A percentile compares a stretch with the other conserved stretches of the same genome.
Evolutionary conservation across 2,888 invertebrate genomes (phyloP).

Genomic region (Rhagonycha lutea): DNA sequence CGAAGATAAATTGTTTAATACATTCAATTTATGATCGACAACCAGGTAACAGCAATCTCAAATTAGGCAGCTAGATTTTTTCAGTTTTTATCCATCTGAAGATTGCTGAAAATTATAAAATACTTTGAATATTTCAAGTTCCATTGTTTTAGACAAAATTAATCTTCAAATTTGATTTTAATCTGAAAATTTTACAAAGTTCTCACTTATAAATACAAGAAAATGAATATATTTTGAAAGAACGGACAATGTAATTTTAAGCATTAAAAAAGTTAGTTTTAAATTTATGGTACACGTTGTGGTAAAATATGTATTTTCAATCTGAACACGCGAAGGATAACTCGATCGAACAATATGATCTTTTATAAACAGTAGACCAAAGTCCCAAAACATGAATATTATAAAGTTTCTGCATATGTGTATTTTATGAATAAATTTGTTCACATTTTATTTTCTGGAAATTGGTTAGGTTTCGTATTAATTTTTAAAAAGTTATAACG

Average conservation of each 20-base stretch:
- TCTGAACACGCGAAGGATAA: constrained; percentile 3
- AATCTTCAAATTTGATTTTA: not conserved
- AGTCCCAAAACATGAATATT: constrained; percentile 12
- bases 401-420: constrained; percentile 7
- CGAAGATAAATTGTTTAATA: not conserved
- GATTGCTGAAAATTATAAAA: too few relatives aligned
- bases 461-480: not conserved
- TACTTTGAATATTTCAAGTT: too few relatives aligned
- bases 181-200: too few relatives aligned
- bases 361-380: constrained; percentile 11
- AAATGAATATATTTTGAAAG: not conserved
- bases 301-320: constrained; percentile 15
- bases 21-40: not conserved
- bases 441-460: not conserved
- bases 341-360: constrained; percentile 9
- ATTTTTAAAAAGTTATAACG: not conserved
- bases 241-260: not conserved
- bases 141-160: not conserved
- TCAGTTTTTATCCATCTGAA: too few relatives aligned
- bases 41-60: not conserved
- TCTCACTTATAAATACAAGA: not conserved
- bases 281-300: constrained; percentile 1
- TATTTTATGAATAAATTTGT: constrained; percentile 1
- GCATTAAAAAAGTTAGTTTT: constrained; percentile 4
- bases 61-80: too few relatives aligned